phyloP scores from a whole-genome alignment of 2,888 invertebrate genomes.

The Pristionchus mayeri region DNA sequence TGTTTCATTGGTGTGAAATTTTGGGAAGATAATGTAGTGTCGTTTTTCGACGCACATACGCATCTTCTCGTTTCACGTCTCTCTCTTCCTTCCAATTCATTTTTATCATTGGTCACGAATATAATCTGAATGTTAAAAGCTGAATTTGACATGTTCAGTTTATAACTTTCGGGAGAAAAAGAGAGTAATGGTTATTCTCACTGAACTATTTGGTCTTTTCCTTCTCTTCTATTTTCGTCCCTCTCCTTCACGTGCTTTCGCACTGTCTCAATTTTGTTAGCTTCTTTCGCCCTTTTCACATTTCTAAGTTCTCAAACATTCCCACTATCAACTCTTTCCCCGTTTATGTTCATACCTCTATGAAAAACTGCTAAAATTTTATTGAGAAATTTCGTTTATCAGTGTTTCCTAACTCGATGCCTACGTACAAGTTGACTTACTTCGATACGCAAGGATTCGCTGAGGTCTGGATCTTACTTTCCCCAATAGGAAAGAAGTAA shows the following conservation, averaged over 20 bases:
- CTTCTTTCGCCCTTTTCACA: too few species aligned
- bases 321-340: too few species aligned
- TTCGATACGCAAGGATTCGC: constrained; percentile 13
- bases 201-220: background rate
- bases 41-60: background rate
- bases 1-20: background rate
- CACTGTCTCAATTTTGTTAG: background rate
- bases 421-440: background rate
- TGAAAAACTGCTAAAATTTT: too few species aligned
- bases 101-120: background rate
- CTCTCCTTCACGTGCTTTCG: background rate
- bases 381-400: too few species aligned
- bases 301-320: too few species aligned
- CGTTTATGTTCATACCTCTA: too few species aligned
- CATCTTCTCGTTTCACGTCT: background rate
- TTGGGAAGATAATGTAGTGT: background rate
- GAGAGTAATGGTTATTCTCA: too few species aligned
- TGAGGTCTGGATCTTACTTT: background rate
- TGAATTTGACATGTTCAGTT: too few species aligned
- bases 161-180: too few species aligned
- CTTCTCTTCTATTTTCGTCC: background rate
- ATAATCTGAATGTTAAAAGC: too few species aligned
- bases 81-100: background rate
- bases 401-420: background rate
- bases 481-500: background rate